Evolutionary conservation across 2,113 vertebrate species (phyloP).

Genomic region (Dicaeum eximium): DNA sequence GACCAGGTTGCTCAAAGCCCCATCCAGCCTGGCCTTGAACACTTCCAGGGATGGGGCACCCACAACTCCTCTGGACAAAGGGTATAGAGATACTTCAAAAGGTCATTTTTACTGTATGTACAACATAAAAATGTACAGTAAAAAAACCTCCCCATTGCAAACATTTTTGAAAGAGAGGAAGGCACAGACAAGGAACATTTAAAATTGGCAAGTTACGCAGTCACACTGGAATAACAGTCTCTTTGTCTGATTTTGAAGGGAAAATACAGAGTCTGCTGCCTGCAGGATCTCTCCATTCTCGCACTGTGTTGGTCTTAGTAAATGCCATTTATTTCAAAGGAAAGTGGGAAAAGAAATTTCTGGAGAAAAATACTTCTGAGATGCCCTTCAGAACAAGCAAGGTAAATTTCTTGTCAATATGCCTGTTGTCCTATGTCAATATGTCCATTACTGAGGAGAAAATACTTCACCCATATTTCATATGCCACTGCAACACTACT

Average conservation of each 20-base stretch:
- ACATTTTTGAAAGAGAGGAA: not conserved
- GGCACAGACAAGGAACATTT: not conserved
- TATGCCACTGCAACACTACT: not conserved
- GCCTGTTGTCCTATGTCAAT: not conserved
- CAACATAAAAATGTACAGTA: not conserved
- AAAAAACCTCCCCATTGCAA: not conserved
- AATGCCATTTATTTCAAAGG: constrained; percentile 93
- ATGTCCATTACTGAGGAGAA: not conserved
- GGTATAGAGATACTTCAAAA: not conserved
- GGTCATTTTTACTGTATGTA: not conserved
- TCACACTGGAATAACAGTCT: not conserved
- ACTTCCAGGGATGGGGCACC: not conserved
- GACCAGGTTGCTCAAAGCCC: not conserved
- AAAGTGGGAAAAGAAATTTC: constrained; percentile 79
- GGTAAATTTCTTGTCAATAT: constrained; percentile 56
- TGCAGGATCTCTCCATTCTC: constrained; percentile 64
- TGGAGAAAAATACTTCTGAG: constrained; percentile 75
- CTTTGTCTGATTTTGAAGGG: constrained; percentile 63
- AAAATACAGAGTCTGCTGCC: constrained; percentile 86
- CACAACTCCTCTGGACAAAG: not conserved
- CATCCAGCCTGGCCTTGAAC: not conserved
- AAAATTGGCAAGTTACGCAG: not conserved
- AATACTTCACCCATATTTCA: not conserved
- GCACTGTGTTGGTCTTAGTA: constrained; percentile 79
- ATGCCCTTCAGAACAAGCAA: constrained; percentile 78